These are phyloP conservation scores for Drosophila takahashii DNA, from an alignment of 1,140 invertebrate species.

Conservation along the genomic window DNA sequence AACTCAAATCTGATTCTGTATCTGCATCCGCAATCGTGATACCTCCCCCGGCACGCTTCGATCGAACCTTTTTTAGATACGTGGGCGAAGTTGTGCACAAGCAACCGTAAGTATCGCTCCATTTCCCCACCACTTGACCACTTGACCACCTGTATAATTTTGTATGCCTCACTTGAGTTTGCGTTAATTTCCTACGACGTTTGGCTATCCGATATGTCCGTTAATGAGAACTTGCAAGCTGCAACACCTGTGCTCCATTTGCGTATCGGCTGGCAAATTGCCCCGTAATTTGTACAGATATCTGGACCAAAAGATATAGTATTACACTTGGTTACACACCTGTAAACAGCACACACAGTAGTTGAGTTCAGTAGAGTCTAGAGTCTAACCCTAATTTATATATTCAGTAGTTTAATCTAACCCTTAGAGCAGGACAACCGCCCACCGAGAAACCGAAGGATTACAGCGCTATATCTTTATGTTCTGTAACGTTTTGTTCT, in stretches of 20 bases:
- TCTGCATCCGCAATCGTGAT: slow-evolving; percentile 47
- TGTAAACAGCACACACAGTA: slow-evolving; percentile 9
- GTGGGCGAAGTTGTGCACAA: slow-evolving; percentile 90
- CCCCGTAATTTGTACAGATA: slow-evolving; percentile 9
- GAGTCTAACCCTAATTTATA: slow-evolving; percentile 4
- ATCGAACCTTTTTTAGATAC: slow-evolving; percentile 68
- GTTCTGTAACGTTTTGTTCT: background rate
- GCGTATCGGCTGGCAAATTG: slow-evolving; percentile 1
- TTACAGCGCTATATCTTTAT: background rate
- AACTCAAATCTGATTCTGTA: slow-evolving; percentile 52
- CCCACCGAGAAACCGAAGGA: background rate
- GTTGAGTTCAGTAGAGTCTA: background rate
- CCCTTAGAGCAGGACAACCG: background rate
- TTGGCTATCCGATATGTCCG: slow-evolving; percentile 5
- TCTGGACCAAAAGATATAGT: background rate
- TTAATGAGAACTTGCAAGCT: slow-evolving; percentile 9
- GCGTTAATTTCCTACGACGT: background rate
- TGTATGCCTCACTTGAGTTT: slow-evolving; percentile 19
- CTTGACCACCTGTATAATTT: slow-evolving; percentile 9
- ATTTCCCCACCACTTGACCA: slow-evolving; percentile 22
- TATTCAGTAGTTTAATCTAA: slow-evolving; percentile 12
- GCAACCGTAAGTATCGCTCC: slow-evolving; percentile 88
- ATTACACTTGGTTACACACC: slow-evolving; percentile 14
- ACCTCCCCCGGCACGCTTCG: slow-evolving; percentile 39
- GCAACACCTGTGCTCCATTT: slow-evolving; percentile 4